phyloP scores from a whole-genome alignment of 2,888 invertebrate species.

The Serripes groenlandicus region DNA sequence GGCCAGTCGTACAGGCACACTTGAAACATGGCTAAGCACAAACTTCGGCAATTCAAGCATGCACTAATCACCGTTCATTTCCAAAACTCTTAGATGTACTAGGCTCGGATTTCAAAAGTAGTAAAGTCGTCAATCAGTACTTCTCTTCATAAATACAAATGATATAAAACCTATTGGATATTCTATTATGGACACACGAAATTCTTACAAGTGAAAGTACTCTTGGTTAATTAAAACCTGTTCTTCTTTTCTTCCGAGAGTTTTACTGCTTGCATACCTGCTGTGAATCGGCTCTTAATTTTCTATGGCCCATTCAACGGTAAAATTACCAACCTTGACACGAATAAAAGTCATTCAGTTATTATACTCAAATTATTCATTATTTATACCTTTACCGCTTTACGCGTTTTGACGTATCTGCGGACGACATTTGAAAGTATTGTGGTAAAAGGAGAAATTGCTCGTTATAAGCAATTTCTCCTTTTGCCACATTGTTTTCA shows the following conservation, averaged over 20 bases:
- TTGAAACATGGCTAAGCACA: too few relatives aligned
- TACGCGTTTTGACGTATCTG: neutral
- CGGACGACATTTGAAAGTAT: neutral
- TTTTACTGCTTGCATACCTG: neutral
- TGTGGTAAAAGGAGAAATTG: conserved; percentile 5
- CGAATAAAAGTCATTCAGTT: conserved; percentile 7
- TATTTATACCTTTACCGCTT: neutral
- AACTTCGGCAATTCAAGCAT: too few relatives aligned
- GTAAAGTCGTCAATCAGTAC: too few relatives aligned
- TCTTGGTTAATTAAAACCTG: neutral
- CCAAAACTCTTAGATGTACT: too few relatives aligned
- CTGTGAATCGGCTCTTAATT: neutral
- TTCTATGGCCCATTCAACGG: neutral
- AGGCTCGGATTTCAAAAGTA: too few relatives aligned
- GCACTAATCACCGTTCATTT: too few relatives aligned
- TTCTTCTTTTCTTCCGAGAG: neutral
- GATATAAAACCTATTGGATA: too few relatives aligned
- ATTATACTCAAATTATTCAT: neutral
- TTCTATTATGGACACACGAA: too few relatives aligned
- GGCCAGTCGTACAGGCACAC: too few relatives aligned
- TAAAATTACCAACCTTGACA: neutral
- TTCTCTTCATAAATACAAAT: too few relatives aligned
- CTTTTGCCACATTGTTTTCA: neutral
- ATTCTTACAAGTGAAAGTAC: neutral
- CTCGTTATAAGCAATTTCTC: neutral